phyloP scores from a whole-genome alignment of 1,140 invertebrate species.

The Pristionchus pacificus region DNA sequence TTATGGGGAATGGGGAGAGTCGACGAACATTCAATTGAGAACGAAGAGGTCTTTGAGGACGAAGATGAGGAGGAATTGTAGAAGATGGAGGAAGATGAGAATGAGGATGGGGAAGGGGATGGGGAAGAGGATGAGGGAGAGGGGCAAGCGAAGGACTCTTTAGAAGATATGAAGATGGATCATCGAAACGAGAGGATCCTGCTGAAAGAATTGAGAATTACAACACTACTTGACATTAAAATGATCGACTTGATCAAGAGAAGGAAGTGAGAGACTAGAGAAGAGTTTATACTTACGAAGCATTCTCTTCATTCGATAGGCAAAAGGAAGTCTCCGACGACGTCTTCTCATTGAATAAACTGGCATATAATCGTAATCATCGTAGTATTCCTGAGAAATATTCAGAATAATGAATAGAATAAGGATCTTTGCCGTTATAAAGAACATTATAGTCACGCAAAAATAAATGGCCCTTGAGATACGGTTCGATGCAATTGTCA shows the following conservation, averaged over 20 bases:
- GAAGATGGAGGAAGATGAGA: not conserved
- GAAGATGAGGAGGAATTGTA: no score
- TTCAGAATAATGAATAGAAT: no score
- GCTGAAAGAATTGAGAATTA: not conserved
- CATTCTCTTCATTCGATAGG: not conserved
- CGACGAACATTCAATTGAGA: not conserved
- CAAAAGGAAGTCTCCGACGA: not conserved
- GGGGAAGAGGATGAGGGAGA: not conserved
- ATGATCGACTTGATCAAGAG: not conserved
- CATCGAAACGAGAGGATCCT: not conserved
- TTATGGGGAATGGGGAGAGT: not conserved
- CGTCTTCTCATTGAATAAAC: not conserved
- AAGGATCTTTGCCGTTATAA: no score
- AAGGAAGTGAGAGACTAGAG: not conserved
- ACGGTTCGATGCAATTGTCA: no score
- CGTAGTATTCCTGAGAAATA: not conserved
- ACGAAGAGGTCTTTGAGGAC: not conserved
- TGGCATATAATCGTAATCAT: not conserved
- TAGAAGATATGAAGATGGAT: no score
- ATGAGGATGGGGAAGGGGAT: not conserved
- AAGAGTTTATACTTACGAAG: not conserved
- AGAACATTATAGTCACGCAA: no score
- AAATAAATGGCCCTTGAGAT: no score
- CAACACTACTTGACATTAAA: not conserved
- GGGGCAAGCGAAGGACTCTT: no score